Base-by-base conservation (phyloP, 2,113 vertebrate species). In the Cyprinodon variegatus region DNA sequence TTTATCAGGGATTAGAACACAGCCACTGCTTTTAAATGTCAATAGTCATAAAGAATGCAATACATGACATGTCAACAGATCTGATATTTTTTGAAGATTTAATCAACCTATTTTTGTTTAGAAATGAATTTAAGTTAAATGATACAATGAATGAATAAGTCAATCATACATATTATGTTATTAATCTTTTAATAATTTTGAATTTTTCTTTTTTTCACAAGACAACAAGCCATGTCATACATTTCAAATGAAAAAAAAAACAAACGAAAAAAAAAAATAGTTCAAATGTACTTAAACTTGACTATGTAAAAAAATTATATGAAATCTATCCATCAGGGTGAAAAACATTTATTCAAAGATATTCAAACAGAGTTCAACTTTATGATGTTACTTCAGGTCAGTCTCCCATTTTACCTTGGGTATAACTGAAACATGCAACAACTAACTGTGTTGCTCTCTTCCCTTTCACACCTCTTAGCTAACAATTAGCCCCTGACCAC, bases 401-500 rank as follows among this genome's bases (percentile, higher is more conserved):
- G 20, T 65, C 41, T 20, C 14, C 11, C 37, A 68, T 3, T 40
- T 20, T 17, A n/a, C 15, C 10, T 68, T 46, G n/a, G 17, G 10
- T 45, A 15, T 11, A 41, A 22, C 29, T 20, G 36, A 45, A 68
- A 38, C 48, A 6, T 20, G 36, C 61, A 59, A 68, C 22, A 65
- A 8, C 60, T 70, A n/a, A 76, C 70, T 79, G 79, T 62, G 60
- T 76, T 73, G 22, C 20, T 57, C 50, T 40, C 53, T 11, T 37
- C n/a, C 11, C 41, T 81, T 64, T 77, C 75, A 65, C 59, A 76
- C 72, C 65, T 68, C 38, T 63, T 59, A 96, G 96, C 70, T 96
- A 97, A 62, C 94, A 95, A 37, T 86, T 95, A 38, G 87, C 94
- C 15, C 96, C 96, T 0, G 92, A 96, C 20, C 90, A 95, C 87